These are phyloP conservation scores for Brachymystax lenok DNA, from an alignment of 2,797 vertebrate species.

Conservation along the genomic window DNA sequence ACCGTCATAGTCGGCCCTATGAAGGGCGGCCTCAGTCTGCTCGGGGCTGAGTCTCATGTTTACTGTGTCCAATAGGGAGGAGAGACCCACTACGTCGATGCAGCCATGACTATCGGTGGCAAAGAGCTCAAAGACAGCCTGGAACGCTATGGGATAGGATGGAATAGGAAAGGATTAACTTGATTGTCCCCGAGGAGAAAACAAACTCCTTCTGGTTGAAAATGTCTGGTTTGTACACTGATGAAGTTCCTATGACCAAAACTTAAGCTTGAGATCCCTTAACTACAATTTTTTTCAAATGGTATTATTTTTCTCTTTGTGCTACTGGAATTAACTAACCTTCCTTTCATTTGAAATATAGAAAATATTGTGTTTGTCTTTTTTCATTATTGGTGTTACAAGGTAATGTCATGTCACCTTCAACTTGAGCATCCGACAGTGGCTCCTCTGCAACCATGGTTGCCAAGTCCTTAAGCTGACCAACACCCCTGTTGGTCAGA, in stretches of 20 bases:
- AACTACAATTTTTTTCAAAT: neutral
- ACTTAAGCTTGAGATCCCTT: too few relatives aligned
- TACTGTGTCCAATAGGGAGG: constrained; percentile 5
- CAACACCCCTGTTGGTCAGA: neutral
- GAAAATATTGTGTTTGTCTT: neutral
- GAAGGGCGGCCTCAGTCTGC: constrained; percentile 6
- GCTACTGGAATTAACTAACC: neutral
- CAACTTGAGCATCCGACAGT: constrained; percentile 18
- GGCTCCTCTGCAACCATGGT: constrained; percentile 5
- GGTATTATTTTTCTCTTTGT: neutral
- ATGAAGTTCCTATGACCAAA: too few relatives aligned
- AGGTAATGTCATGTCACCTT: constrained; percentile 1
- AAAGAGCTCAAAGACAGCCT: constrained; percentile 24
- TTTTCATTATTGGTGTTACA: neutral
- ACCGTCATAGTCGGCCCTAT: constrained; percentile 24
- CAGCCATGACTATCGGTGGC: neutral
- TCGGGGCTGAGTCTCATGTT: constrained; percentile 2
- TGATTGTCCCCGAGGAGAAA: neutral
- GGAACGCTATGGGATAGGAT: constrained; percentile 16
- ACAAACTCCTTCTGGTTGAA: neutral
- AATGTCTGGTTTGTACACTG: neutral
- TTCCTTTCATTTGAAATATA: neutral
- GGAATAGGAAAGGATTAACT: neutral
- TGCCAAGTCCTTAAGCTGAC: neutral
- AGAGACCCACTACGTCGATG: constrained; percentile 2